A percentile compares a stretch with the other conserved stretches of the same genome.
Conservation (phyloP, 2,113 vertebrate species). For the Paramisgurnus dabryanus region DNA sequence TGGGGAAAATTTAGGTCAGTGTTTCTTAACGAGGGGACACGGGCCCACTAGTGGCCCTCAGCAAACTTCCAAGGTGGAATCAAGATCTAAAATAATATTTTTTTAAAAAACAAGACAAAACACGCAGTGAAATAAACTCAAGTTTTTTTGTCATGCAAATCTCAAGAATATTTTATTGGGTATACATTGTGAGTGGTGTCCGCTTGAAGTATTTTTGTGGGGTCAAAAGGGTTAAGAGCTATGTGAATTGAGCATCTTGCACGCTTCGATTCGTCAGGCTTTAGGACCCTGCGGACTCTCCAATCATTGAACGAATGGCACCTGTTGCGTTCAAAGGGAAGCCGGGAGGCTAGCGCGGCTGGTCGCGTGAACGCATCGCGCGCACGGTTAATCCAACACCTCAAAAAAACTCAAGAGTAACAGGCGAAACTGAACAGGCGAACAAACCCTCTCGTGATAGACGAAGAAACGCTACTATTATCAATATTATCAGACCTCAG, state of each 20-base stretch:
- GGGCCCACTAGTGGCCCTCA: too few species aligned
- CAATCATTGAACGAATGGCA: slow-evolving; percentile 68
- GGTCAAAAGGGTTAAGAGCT: too few species aligned
- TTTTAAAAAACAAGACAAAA: too few species aligned
- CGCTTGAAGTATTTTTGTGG: too few species aligned
- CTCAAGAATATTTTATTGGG: too few species aligned
- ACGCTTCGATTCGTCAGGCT: not conserved
- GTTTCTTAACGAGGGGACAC: too few species aligned
- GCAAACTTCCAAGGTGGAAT: too few species aligned
- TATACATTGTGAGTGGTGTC: too few species aligned
- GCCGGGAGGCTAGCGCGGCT: slow-evolving; percentile 41
- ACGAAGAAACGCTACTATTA: not conserved
- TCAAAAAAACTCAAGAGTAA: not conserved
- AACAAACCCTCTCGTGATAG: not conserved
- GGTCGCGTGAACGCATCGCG: slow-evolving; percentile 15
- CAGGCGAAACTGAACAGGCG: not conserved
- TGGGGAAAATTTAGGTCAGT: too few species aligned
- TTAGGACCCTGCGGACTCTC: slow-evolving; percentile 57
- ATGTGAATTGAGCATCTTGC: not conserved
- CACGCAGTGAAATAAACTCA: too few species aligned
- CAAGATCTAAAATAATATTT: too few species aligned
- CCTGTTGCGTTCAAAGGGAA: slow-evolving; percentile 65
- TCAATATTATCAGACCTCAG: not conserved
- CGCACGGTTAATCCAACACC: not conserved
- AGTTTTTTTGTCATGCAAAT: too few species aligned